phyloP scores from a whole-genome alignment of 2,113 vertebrate genomes.

The Poeciliopsis retropinna region DNA sequence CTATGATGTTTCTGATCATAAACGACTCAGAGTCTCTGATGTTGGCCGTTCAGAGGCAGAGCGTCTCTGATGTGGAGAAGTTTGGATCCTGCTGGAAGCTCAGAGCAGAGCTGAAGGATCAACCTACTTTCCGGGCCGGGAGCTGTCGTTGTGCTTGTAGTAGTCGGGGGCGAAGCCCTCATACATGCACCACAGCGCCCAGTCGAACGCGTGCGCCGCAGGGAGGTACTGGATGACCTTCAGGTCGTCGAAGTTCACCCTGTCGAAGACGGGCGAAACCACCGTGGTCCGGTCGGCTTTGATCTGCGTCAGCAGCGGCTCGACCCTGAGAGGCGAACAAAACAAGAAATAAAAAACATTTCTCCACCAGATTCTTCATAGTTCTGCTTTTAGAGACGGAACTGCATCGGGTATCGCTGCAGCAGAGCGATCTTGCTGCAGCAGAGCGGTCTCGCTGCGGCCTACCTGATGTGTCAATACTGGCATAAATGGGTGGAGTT shows the following conservation, averaged over 20 bases:
- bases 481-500: too few species aligned
- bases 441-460: too few species aligned
- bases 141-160: constrained; percentile 59
- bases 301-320: constrained; percentile 76
- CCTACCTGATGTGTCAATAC: too few species aligned
- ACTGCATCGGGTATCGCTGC: too few species aligned
- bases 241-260: constrained; percentile 68
- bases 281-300: constrained; percentile 72
- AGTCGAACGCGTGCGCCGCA: constrained; percentile 71
- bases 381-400: too few species aligned
- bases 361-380: too few species aligned
- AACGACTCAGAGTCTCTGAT: too few species aligned
- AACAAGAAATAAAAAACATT: too few species aligned
- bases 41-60: too few species aligned
- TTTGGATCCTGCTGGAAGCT: background rate
- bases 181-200: constrained; percentile 79
- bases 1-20: too few species aligned
- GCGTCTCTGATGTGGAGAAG: background rate
- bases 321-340: constrained; percentile 56
- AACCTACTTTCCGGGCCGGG: constrained; percentile 77
- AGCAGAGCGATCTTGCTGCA: too few species aligned
- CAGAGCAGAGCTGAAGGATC: background rate
- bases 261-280: constrained; percentile 75
- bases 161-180: constrained; percentile 70
- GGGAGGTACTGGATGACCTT: constrained; percentile 24